Conservation (phyloP, 2,113 vertebrate species). For the Phalacrocorax aristotelis region DNA sequence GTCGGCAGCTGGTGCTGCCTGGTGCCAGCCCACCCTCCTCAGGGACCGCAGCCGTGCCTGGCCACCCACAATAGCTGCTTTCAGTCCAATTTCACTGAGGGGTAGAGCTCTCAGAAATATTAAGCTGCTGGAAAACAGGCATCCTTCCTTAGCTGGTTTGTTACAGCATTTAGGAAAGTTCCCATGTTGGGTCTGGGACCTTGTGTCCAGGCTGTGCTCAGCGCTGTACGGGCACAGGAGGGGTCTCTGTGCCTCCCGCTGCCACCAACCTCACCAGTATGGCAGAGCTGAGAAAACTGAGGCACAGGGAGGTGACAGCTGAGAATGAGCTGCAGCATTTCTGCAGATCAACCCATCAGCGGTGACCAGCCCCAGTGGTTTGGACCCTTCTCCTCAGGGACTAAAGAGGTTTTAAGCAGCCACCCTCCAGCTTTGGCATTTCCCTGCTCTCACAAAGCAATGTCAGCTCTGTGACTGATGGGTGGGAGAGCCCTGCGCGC, state of each 20-base stretch:
- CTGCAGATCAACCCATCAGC: neutral
- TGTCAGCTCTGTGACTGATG: fast-evolving
- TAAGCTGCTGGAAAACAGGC: neutral
- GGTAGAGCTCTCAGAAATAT: neutral
- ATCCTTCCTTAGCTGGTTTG: neutral
- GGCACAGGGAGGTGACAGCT: neutral
- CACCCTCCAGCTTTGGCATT: fast-evolving
- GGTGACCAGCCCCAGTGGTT: neutral
- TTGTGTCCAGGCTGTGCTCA: neutral
- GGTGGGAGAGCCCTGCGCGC: neutral
- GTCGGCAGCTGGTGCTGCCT: neutral
- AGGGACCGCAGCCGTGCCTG: fast-evolving
- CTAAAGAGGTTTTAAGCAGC: neutral
- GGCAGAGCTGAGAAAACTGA: neutral
- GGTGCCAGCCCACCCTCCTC: neutral
- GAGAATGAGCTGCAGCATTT: neutral
- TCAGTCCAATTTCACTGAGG: neutral
- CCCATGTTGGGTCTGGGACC: neutral
- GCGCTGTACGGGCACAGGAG: fast-evolving
- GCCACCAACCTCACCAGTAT: neutral
- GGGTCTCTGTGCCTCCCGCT: neutral
- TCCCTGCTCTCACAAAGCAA: neutral
- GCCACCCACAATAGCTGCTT: slow-evolving; percentile 5
- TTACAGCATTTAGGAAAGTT: neutral
- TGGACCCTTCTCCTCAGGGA: neutral